Percentiles rank a stretch among this genome's conserved stretches.
Conservation (phyloP, 2,113 vertebrate genomes). For the Columba janthina region DNA sequence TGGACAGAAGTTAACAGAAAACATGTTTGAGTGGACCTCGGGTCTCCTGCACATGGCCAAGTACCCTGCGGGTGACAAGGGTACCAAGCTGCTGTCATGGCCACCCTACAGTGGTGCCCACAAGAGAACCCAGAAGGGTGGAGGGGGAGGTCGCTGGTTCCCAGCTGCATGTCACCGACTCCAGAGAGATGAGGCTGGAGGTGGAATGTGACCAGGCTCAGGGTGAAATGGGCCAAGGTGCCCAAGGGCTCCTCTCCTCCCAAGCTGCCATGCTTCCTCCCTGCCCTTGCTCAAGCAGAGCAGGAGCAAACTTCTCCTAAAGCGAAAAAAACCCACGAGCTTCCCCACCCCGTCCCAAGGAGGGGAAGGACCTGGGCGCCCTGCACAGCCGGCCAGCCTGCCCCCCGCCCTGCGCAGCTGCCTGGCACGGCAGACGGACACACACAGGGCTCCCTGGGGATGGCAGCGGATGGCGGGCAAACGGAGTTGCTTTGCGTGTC, state of each 20-base stretch:
- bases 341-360: neutral
- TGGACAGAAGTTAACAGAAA: neutral
- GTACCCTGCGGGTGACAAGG: neutral
- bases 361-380: conserved; percentile 21
- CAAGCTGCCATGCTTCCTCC: conserved; percentile 42
- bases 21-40: rapidly evolving
- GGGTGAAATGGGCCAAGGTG: conserved; percentile 54
- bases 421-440: conserved; percentile 39
- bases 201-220: conserved; percentile 56
- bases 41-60: neutral
- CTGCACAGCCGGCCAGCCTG: conserved; percentile 58
- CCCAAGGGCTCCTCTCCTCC: conserved; percentile 39
- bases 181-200: conserved; percentile 1
- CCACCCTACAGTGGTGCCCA: rapidly evolving
- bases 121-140: neutral
- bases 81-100: neutral
- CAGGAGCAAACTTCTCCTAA: neutral
- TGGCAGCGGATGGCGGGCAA: conserved; percentile 56
- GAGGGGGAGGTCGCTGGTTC: neutral
- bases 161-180: neutral
- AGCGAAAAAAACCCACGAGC: neutral
- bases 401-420: conserved; percentile 39
- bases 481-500: conserved; percentile 68
- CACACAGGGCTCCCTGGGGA: conserved; percentile 49
- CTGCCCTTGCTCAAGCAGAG: neutral